Conservation (phyloP, 2,113 vertebrate genomes). For the Dicrurus megarhynchus region DNA sequence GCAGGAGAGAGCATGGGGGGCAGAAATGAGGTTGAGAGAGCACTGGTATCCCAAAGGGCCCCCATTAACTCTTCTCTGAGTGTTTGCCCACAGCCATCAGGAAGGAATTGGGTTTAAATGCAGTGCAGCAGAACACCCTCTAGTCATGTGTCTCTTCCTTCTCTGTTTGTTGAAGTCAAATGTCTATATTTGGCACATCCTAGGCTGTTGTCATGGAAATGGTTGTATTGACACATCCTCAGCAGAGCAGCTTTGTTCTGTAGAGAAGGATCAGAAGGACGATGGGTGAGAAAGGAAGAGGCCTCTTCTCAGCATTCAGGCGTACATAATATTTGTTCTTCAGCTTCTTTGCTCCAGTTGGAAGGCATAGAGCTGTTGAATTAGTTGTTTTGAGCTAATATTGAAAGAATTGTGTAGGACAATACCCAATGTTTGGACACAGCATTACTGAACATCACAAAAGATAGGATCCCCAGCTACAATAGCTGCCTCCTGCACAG, state of each 20-base stretch:
- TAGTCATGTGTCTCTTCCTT: background rate
- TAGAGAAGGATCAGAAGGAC: background rate
- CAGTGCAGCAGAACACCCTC: background rate
- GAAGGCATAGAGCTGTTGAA: background rate
- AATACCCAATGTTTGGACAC: background rate
- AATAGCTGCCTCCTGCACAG: background rate
- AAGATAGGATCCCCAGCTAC: background rate
- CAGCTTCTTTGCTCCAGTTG: background rate
- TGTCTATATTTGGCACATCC: constrained; percentile 55
- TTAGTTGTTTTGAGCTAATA: background rate
- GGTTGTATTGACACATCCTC: constrained; percentile 49
- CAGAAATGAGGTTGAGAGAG: background rate
- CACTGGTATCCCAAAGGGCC: background rate
- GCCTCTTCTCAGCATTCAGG: background rate
- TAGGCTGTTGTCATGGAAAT: constrained; percentile 68
- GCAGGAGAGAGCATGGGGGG: background rate
- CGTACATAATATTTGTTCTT: background rate
- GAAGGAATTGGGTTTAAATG: background rate
- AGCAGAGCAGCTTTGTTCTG: constrained; percentile 32
- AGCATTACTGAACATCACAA: background rate
- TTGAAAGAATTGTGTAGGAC: background rate
- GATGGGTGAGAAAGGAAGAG: background rate
- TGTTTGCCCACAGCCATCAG: background rate
- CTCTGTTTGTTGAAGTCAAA: constrained; percentile 15
- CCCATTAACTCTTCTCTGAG: background rate